Percentiles rank a stretch among this genome's conserved stretches.
These are phyloP conservation scores for Piaya cayana DNA, from an alignment of 2,113 vertebrate species.

Conservation along the genomic window DNA sequence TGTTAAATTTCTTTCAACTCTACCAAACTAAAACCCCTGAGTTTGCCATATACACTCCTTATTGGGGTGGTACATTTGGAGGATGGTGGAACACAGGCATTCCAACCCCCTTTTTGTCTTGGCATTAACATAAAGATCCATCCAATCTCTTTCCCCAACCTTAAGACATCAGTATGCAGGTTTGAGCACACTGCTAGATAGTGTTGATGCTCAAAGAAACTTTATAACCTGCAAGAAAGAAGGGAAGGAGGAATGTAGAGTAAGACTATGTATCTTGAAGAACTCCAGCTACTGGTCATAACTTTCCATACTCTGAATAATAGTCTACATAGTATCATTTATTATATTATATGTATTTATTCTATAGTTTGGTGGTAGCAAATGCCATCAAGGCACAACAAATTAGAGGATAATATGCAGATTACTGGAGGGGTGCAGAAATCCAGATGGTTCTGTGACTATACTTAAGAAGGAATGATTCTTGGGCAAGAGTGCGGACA, in stretches of 20 bases:
- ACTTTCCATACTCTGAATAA: neutral
- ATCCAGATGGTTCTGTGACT: neutral
- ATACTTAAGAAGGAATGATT: neutral
- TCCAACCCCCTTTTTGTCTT: too few species aligned
- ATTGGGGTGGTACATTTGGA: too few species aligned
- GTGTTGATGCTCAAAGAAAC: too few species aligned
- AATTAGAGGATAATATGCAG: neutral
- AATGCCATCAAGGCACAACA: neutral
- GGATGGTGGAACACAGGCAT: too few species aligned
- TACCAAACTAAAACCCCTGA: neutral
- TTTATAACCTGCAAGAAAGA: neutral
- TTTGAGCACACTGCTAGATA: too few species aligned
- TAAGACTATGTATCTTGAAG: neutral
- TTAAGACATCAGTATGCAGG: too few species aligned
- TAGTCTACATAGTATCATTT: neutral
- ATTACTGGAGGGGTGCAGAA: neutral
- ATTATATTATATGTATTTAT: neutral
- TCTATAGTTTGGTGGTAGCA: neutral
- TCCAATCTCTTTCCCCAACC: too few species aligned
- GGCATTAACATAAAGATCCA: too few species aligned
- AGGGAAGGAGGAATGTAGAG: neutral
- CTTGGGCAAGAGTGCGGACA: neutral
- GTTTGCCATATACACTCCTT: too few species aligned
- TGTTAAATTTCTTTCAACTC: neutral
- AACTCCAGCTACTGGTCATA: neutral